Evolutionary conservation across 2,113 vertebrate genomes (phyloP), one percentile per base, ranked within the genome.

Genomic region (Paramisgurnus dabryanus): DNA sequence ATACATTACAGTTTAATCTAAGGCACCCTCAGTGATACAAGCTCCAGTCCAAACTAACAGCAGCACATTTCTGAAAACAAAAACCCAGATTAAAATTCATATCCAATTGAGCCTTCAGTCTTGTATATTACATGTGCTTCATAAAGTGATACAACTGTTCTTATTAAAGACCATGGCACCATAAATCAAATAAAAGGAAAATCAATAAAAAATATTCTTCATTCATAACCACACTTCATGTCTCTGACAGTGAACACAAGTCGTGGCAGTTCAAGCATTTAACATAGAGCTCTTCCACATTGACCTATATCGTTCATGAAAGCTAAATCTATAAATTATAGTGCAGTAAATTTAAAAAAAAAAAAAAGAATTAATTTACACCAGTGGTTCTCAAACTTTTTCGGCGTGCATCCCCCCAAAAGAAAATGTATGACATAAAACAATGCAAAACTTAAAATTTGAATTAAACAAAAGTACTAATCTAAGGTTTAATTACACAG

Each of bases 1-100:
- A 88, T 79, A 88, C 78, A 88, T 84, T 47, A 47, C 9, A 43
- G 53, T 22, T 67, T 68, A 58, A 84, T 81, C 76, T 91, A 92
- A 92, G 91, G 91, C 92, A 91, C 89, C 81, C 66, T 85, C 41
- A 70, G 7, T 69, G 45, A 61, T 65, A 83, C 80, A 50, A 71
- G 63, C 7, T 22, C 39, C 79, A 18, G 15, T 43, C 39, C 50
- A 58, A 58, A 80, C 65, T 18, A 80, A 86, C 49, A 69, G 80
- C 87, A 86, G 82, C 7, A 10, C 70, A 50, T 71, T 72, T n/a
- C 6, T 18, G 6, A 1, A 10, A 18, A 18, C n/a, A 58, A 5
- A 58, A 58, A 18, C 7, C 45, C 45, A 2, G 55, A 58, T 18
- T n/a, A 8, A 58, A 58, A 58, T 18, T 8, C 3, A 76, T 5